Base-by-base conservation (phyloP, 1,140 invertebrate species). In the Drosophila melanica region DNA sequence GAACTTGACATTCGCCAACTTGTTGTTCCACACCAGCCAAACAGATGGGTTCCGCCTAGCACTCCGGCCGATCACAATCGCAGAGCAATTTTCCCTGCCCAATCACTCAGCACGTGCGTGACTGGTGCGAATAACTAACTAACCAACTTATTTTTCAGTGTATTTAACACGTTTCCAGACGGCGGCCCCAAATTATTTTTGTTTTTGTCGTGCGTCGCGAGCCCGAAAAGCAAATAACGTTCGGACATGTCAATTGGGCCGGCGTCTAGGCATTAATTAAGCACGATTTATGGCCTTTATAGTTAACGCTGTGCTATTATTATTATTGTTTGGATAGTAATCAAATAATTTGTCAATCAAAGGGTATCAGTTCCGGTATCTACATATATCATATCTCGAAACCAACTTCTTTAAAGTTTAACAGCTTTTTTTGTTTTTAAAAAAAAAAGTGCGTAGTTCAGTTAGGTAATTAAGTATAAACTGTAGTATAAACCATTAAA, bases 1-100 rank as follows among this genome's bases (percentile, higher is more conserved):
- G 85, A 90, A 85, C 85, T 90, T 89, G 85, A 57, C 70, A 75
- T 70, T 81, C 66, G 30, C 33, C 53, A 72, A 82, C 75, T 66
- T 73, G 71, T 82, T 76, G 72, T 64, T 68, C 67, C 18, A 57
- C 60, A 54, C 55, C 50, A 27, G 18, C 23, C 44, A 33, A 23
- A 7, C 47, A 50, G n/a, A 14, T 30, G 11, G 9, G 14, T 7
- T 8, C 30, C n/a, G n/a, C 9, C 44, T 8, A 45, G 3, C n/a
- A n/a, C 14, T 16, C 20, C 45, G 14, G 58, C 16, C 30, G 27
- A 0, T 14, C 12, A 2, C 16, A 12, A 30, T 16, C 16, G 12
- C 47, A 7, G 4, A n/a, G n/a, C n/a, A n/a, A n/a, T n/a, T 50
- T 37, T 64, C 44, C 20, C n/a, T 27, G 55, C 39, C 27, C 55